A percentile compares a stretch with the other conserved stretches of the same genome.
These are phyloP conservation scores for Plemyria rubiginata DNA, from an alignment of 2,888 invertebrate genomes.

Conservation along the genomic window DNA sequence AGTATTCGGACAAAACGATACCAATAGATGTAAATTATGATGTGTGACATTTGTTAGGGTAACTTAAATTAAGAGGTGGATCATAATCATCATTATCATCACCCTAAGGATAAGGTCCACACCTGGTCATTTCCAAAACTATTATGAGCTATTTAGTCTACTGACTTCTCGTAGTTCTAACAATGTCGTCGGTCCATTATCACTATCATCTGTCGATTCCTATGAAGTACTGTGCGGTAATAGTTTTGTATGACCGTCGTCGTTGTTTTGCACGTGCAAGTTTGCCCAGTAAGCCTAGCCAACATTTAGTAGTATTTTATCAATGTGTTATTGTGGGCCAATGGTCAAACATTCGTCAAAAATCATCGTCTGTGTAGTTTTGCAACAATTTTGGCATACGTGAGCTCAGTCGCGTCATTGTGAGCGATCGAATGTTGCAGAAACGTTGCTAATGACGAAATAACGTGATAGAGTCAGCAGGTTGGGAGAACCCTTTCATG, in stretches of 20 bases:
- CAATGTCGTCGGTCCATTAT: too few species aligned
- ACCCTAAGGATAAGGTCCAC: too few species aligned
- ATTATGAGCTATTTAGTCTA: too few species aligned
- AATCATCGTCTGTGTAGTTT: slow-evolving; percentile 15
- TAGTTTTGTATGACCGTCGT: too few species aligned
- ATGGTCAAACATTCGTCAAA: background rate
- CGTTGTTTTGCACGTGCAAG: too few species aligned
- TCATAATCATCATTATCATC: background rate
- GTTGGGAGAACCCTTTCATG: slow-evolving; percentile 8
- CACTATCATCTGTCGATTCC: too few species aligned
- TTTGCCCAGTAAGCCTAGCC: too few species aligned
- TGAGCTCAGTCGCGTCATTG: slow-evolving; percentile 20
- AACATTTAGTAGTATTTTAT: background rate
- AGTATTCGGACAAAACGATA: slow-evolving; percentile 28
- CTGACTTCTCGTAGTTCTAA: too few species aligned
- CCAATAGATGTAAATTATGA: slow-evolving; percentile 10
- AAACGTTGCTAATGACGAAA: slow-evolving; percentile 17
- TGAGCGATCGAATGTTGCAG: slow-evolving; percentile 10
- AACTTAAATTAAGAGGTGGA: background rate
- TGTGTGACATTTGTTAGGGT: background rate
- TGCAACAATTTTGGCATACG: slow-evolving; percentile 27
- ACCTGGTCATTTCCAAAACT: too few species aligned
- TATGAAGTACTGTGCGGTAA: too few species aligned
- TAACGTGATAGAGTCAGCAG: slow-evolving; percentile 6
- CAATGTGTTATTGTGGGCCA: background rate